These are phyloP conservation scores for Montipora foliosa DNA, from an alignment of 64 coral and sea anemone species.

Conservation along the genomic window DNA sequence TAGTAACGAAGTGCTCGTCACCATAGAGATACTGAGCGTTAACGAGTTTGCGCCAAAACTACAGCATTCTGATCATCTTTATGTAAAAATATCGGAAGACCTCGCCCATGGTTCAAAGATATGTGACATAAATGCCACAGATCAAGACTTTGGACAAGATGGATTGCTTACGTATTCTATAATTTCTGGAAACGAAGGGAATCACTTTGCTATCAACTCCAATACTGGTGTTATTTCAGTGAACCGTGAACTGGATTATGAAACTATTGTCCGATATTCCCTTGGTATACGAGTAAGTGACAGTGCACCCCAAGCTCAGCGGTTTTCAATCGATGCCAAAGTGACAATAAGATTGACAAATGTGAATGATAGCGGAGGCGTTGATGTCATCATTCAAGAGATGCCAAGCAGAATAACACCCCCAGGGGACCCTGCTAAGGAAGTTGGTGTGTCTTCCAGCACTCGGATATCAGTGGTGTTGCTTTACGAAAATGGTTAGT, in stretches of 20 bases:
- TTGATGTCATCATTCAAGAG: slow-evolving; percentile 43
- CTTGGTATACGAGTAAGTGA: slow-evolving; percentile 58
- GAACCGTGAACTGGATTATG: slow-evolving; percentile 54
- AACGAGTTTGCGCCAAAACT: slow-evolving; percentile 80
- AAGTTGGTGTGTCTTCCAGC: slow-evolving; percentile 30
- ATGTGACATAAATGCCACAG: slow-evolving; percentile 53
- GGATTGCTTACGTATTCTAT: slow-evolving; percentile 62
- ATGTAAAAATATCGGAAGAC: slow-evolving; percentile 59
- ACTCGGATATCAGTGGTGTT: slow-evolving; percentile 37
- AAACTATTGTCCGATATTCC: slow-evolving; percentile 45
- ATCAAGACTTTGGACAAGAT: slow-evolving; percentile 78
- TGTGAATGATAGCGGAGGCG: slow-evolving; percentile 64
- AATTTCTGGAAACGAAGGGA: slow-evolving; percentile 47
- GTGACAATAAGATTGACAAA: slow-evolving; percentile 71
- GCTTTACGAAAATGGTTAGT: slow-evolving; percentile 63
- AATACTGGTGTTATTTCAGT: slow-evolving; percentile 66
- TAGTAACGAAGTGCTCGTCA: slow-evolving; percentile 39
- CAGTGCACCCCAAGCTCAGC: slow-evolving; percentile 18
- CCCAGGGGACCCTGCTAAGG: slow-evolving; percentile 50
- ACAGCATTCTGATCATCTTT: slow-evolving; percentile 23
- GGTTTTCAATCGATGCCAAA: slow-evolving; percentile 28
- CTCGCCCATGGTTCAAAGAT: slow-evolving; percentile 33
- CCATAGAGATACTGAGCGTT: slow-evolving; percentile 68
- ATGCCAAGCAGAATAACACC: slow-evolving; percentile 4
- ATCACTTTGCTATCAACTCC: slow-evolving; percentile 63